Evolutionary conservation across 37 sponge, comb jelly and placozoan species (phyloP).

Genomic region (Beroe forskalii): DNA sequence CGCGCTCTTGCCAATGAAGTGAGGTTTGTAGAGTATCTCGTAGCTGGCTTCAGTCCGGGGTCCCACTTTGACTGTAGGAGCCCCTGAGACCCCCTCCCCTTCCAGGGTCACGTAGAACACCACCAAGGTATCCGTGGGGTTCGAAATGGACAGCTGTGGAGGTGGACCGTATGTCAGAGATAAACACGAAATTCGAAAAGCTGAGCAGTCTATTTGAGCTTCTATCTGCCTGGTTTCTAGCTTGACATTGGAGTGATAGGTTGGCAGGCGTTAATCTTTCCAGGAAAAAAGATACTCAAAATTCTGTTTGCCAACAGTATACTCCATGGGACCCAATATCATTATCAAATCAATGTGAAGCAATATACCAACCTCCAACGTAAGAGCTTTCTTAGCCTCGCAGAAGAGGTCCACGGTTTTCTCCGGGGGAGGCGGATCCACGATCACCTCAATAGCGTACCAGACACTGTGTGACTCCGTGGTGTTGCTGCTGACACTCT

Average conservation of each 20-base stretch:
- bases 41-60: conserved; percentile 73
- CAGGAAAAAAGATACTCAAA: too few relatives aligned
- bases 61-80: conserved; percentile 67
- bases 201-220: too few relatives aligned
- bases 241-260: too few relatives aligned
- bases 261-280: too few relatives aligned
- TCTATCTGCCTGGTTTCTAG: too few relatives aligned
- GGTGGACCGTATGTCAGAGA: too few relatives aligned
- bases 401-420: conserved; percentile 59
- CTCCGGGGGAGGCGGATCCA: conserved; percentile 65
- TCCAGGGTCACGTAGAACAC: conserved; percentile 72
- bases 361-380: conserved; percentile 39
- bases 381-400: conserved; percentile 61
- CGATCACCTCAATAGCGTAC: conserved; percentile 59
- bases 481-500: not conserved
- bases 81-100: conserved; percentile 74
- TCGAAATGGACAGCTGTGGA: conserved; percentile 55
- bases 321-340: too few relatives aligned
- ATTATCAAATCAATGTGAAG: too few relatives aligned
- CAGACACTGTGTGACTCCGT: conserved; percentile 65
- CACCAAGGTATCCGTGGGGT: conserved; percentile 53
- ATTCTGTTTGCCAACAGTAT: too few relatives aligned
- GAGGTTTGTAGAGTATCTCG: conserved; percentile 70
- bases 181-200: too few relatives aligned
- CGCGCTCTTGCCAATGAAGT: conserved; percentile 13